A percentile compares a stretch with the other conserved stretches of the same genome.
phyloP scores from a whole-genome alignment of 2,113 vertebrate species.

The Triplophysa siluroides region DNA sequence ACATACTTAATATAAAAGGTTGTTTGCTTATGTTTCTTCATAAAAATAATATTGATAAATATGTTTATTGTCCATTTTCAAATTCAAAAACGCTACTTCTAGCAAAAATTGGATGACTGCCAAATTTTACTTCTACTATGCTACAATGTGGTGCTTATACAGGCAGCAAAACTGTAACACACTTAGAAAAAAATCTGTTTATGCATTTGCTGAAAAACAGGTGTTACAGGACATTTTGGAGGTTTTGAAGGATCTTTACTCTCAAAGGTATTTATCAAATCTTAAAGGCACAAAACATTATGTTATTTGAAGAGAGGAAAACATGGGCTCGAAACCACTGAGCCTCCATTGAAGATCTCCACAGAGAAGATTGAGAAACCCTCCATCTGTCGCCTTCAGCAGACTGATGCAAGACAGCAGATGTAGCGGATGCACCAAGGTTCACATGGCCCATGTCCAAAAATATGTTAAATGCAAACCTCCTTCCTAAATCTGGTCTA shows the following conservation, averaged over 20 bases:
- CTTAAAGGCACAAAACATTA: background rate
- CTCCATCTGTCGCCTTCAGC: slow-evolving; percentile 15
- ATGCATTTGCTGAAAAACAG: too few species aligned
- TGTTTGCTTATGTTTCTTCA: too few species aligned
- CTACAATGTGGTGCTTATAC: too few species aligned
- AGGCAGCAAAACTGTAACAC: too few species aligned
- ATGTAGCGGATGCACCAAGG: slow-evolving; percentile 18
- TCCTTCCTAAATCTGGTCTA: background rate
- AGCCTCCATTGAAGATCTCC: slow-evolving; percentile 7
- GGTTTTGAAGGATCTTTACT: background rate
- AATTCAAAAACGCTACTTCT: too few species aligned
- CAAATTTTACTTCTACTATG: too few species aligned
- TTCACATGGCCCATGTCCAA: background rate
- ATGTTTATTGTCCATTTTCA: too few species aligned
- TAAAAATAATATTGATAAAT: too few species aligned
- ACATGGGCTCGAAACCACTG: background rate
- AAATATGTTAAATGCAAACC: background rate
- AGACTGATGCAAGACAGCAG: slow-evolving; percentile 2
- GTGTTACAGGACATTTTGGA: background rate
- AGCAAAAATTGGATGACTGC: too few species aligned
- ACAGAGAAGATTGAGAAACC: background rate
- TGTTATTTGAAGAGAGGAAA: slow-evolving; percentile 1
- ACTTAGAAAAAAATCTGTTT: too few species aligned
- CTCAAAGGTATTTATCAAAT: background rate
- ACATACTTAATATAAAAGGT: too few species aligned